A percentile compares a stretch with the other conserved stretches of the same genome.
Evolutionary conservation across 2,888 invertebrate species (phyloP).

Genomic region (Metellina segmentata): DNA sequence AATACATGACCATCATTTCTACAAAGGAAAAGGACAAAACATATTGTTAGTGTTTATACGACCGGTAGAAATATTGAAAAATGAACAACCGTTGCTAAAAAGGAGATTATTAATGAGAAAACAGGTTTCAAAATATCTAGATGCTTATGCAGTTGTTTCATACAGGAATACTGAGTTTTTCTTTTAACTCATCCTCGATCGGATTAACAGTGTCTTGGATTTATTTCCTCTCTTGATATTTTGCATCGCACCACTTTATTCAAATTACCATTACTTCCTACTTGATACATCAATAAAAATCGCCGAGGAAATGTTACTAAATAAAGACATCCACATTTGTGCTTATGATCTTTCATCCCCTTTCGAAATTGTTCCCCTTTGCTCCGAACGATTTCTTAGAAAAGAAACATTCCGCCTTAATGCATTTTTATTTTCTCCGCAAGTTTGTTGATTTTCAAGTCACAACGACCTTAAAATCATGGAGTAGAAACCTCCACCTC

Average conservation of each 20-base stretch:
- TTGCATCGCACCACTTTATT: not conserved
- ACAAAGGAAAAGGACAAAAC: too few relatives aligned
- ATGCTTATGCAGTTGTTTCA: too few relatives aligned
- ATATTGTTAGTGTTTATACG: too few relatives aligned
- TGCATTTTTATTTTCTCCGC: constrained; percentile 64
- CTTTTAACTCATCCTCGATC: not conserved
- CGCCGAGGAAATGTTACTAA: not conserved
- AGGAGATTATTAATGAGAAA: too few relatives aligned
- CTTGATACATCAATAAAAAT: not conserved
- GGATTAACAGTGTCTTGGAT: not conserved
- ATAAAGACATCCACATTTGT: constrained; percentile 28
- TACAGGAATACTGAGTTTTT: not conserved
- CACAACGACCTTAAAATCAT: constrained; percentile 14
- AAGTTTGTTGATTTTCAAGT: constrained; percentile 44
- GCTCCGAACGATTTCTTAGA: not conserved
- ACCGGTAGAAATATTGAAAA: too few relatives aligned
- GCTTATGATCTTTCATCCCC: constrained; percentile 14
- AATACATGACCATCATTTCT: too few relatives aligned
- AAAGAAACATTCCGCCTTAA: constrained; percentile 29
- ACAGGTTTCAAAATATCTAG: too few relatives aligned
- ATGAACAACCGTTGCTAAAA: too few relatives aligned
- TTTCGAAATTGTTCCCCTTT: constrained; percentile 28
- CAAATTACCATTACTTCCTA: not conserved
- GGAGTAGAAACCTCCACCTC: constrained; percentile 6
- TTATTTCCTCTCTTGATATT: not conserved